A percentile compares a stretch with the other conserved stretches of the same genome.
Conservation (phyloP, 92 coral and sea anemone species). For the Blastomussa wellsi region DNA sequence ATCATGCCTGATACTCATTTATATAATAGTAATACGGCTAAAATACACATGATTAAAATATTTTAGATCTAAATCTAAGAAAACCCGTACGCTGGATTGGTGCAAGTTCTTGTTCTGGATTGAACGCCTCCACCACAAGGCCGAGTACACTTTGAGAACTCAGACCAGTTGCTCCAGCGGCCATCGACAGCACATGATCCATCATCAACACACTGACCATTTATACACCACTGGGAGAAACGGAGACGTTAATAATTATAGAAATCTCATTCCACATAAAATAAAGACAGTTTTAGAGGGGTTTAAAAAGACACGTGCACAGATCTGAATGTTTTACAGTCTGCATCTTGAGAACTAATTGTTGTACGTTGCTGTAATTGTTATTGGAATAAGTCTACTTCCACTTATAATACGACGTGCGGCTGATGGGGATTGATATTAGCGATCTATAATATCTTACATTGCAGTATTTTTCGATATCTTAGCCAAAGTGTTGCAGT, state of each 20-base stretch:
- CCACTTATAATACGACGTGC: too few species aligned
- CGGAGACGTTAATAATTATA: neutral
- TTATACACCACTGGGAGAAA: conserved; percentile 80
- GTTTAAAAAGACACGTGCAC: too few species aligned
- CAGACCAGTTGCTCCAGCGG: conserved; percentile 78
- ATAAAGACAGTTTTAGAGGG: too few species aligned
- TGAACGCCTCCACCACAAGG: conserved; percentile 83
- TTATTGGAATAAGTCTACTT: too few species aligned
- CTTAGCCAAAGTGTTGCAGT: neutral
- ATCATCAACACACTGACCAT: conserved; percentile 78
- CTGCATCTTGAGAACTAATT: too few species aligned
- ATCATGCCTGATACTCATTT: too few species aligned
- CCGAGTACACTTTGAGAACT: conserved; percentile 64
- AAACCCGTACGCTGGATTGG: conserved; percentile 74
- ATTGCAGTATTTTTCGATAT: too few species aligned
- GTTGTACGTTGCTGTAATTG: too few species aligned
- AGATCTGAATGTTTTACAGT: too few species aligned
- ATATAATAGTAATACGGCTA: neutral
- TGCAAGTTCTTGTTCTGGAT: conserved; percentile 68
- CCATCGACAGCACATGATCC: conserved; percentile 77
- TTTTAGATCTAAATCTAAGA: neutral
- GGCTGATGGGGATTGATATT: too few species aligned
- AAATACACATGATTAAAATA: too few species aligned
- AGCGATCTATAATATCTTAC: too few species aligned
- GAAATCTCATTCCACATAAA: neutral